Evolutionary conservation across 37 sponge, comb jelly and placozoan genomes (phyloP).

Genomic region (Axinella damicornis): DNA sequence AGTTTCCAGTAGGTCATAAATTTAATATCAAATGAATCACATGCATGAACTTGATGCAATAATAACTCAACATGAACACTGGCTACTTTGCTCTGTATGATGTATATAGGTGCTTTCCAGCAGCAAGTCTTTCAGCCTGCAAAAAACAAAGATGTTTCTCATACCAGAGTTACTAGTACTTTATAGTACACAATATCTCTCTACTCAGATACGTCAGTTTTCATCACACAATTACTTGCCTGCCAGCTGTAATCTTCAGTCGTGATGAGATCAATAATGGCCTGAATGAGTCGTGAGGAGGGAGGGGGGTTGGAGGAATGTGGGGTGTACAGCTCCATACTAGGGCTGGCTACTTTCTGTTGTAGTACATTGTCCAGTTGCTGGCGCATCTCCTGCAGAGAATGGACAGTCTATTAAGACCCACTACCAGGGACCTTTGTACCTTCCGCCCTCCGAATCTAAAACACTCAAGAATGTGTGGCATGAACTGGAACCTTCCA

Average conservation of each 20-base stretch:
- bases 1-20: neutral
- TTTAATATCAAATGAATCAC: neutral
- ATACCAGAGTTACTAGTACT: too few species aligned
- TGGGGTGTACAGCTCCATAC: conserved; percentile 64
- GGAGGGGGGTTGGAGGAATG: conserved; percentile 25
- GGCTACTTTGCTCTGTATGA: neutral
- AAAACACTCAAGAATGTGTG: too few species aligned
- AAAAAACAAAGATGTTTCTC: conserved; percentile 16
- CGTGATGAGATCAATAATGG: conserved; percentile 83
- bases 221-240: neutral
- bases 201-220: neutral
- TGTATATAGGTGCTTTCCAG: conserved; percentile 59
- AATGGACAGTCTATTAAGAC: neutral
- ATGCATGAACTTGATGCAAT: neutral
- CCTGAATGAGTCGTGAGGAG: conserved; percentile 64
- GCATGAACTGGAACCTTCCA: too few species aligned
- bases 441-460: too few species aligned
- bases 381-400: conserved; percentile 62
- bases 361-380: conserved; percentile 66
- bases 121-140: conserved; percentile 58
- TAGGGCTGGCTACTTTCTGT: conserved; percentile 69
- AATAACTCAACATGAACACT: too few species aligned
- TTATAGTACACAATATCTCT: too few species aligned
- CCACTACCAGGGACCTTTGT: too few species aligned
- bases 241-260: conserved; percentile 61